Evolutionary conservation across 2,888 invertebrate genomes (phyloP), one percentile per base, ranked within the genome.

Genomic region (Orchesella flavescens): DNA sequence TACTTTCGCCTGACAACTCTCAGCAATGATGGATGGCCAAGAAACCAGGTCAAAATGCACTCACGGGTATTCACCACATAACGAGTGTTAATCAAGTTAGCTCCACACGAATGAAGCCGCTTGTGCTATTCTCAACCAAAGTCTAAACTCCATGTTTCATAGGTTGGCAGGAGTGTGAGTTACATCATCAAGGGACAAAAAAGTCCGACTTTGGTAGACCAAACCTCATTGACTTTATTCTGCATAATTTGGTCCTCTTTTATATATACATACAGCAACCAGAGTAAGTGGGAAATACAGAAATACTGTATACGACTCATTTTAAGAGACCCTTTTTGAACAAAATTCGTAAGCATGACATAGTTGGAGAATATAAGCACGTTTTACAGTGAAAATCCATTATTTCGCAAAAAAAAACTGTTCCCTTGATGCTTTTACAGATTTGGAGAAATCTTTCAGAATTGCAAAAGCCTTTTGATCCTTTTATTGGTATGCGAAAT

Each of bases 11-110:
- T 80, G 79, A 80, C 79, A 80, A 73, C 72, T 73, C 72, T 73
- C 79, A 72, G 71, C 78, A 80, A 80, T 80, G 79, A 80, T 80
- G 79, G 79, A 80, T 80, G 79, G 73, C 79, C 79, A 72, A 80
- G 79, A 80, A 80, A 73, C 72, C 79, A 80, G 79, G 79, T 80
- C 79, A 80, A 73, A 80, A 80, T 73, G 65, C 72, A 80, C 79
- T 73, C 79, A 73, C 73, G 79, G 72, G 79, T 80, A 73, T 80
- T 80, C 73, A 73, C 66, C 72, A 73, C 79, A 73, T 73, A 73
- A 73, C 65, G 66, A 80, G 79, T 73, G 79, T 80, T 80, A 80
- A 73, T 80, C 66, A 65, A 80, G 79, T 65, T 73, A 73, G 66
- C 66, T 66, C 57, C 55, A 72, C 55, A 53, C 63, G 34, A 78